Base-by-base conservation (phyloP, 37 sponge, comb jelly and placozoan species). In the Halichondria panicea region DNA sequence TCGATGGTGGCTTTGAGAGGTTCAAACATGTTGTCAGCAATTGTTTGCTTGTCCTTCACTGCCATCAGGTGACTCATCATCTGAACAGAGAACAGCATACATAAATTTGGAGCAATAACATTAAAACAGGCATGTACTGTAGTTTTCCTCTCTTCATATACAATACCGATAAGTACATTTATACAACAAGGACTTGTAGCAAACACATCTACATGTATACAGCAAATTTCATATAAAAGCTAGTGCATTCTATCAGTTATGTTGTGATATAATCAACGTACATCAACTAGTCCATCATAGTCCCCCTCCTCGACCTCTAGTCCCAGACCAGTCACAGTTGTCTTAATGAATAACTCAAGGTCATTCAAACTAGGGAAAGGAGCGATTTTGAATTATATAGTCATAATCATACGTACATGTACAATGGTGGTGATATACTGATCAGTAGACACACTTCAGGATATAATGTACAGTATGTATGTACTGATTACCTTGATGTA, bases 1-100 rank as follows among this genome's bases (percentile, higher is more conserved):
- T 98, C 99, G 69, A 98, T 98, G 55, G 93, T 95, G 30, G 79
- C 78, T 37, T 92, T 95, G 33, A 98, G 91, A 25, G 99, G 99
- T 48, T 98, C 99, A 87, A 98, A 98, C 93, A 98, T 88, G 55
- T 76, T 80, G 68, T 96, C 97, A 5, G 81, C 60, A 11, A 56
- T 18, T 3, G 92, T 43, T 28, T 88, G 88, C 28, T 93, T 71
- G 68, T 95, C 96, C 61, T 88, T 93, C 18, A 98, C 91, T 39
- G 91, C 93, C 39, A 90, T 43, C 30, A 98, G 79, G 58, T 93
- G 93, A 0, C 81, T 82, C 91, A 98, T 98, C 46, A 90, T 54
- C 73, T 72, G n/a, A 18, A 48, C 52, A 48, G 52, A n/a, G n/a
- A n/a, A n/a, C n/a, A n/a, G n/a, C n/a, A n/a, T n/a, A n/a, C n/a